phyloP scores from a whole-genome alignment of 2,888 invertebrate genomes.

The Drosophila tripunctata region DNA sequence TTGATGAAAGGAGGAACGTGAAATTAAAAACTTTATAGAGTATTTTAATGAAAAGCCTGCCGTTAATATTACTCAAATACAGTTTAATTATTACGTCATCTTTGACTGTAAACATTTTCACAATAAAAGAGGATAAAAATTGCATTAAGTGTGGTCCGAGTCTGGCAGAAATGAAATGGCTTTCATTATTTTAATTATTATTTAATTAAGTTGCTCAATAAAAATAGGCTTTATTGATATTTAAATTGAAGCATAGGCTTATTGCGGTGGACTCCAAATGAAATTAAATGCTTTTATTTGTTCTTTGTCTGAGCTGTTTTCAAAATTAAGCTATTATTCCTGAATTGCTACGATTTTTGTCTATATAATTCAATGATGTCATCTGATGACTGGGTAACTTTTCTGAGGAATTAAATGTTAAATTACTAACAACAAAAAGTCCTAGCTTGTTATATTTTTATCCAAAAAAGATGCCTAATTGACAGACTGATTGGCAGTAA shows the following conservation, averaged over 20 bases:
- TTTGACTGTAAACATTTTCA: conserved; percentile 8
- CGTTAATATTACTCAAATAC: conserved; percentile 16
- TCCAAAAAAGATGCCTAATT: background rate
- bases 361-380: too few species aligned
- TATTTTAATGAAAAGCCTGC: conserved; percentile 2
- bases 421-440: too few species aligned
- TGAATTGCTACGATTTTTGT: too few species aligned
- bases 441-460: background rate
- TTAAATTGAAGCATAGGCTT: background rate
- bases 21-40: conserved; percentile 34
- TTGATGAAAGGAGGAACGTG: conserved; percentile 18
- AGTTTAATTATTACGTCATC: conserved; percentile 31
- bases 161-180: background rate
- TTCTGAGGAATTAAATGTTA: too few species aligned
- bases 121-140: conserved; percentile 35
- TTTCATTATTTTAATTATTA: background rate
- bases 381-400: too few species aligned
- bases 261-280: background rate
- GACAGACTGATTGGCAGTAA: background rate
- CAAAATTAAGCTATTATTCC: too few species aligned
- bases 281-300: background rate
- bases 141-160: conserved; percentile 14
- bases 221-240: conserved; percentile 2
- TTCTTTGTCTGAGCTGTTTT: background rate
- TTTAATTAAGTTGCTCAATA: conserved; percentile 12